These are phyloP conservation scores for Callopanchax toddi DNA, from an alignment of 2,113 vertebrate genomes.

Conservation along the genomic window DNA sequence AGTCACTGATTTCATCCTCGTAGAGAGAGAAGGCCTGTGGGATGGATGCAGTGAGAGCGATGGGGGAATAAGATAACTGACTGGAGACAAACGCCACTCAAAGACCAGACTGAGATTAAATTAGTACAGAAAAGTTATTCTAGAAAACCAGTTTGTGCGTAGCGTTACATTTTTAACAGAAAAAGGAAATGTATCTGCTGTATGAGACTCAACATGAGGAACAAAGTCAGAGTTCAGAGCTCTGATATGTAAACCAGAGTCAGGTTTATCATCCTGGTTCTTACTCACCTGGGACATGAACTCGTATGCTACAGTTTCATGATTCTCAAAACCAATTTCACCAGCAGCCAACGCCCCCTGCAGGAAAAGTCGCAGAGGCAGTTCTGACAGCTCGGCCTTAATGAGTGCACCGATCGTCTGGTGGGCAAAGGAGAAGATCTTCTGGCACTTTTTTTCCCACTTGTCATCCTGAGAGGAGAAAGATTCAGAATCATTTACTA, in stretches of 20 bases:
- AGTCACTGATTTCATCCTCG: conserved; percentile 99
- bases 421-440: conserved; percentile 98
- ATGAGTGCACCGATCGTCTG: conserved; percentile 98
- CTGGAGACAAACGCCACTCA: too few relatives aligned
- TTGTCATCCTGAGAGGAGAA: conserved; percentile 89
- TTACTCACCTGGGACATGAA: conserved; percentile 99
- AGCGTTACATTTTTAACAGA: too few relatives aligned
- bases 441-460: conserved; percentile 99
- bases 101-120: too few relatives aligned
- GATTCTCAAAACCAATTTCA: conserved; percentile 98
- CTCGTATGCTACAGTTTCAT: conserved; percentile 97
- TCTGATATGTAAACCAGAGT: too few relatives aligned
- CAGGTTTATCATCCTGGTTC: too few relatives aligned
- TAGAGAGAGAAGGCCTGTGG: conserved; percentile 95
- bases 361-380: conserved; percentile 94
- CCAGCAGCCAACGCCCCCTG: conserved; percentile 96
- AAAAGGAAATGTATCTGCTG: too few relatives aligned
- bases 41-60: too few relatives aligned
- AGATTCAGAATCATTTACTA: not conserved
- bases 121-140: too few relatives aligned
- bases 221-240: too few relatives aligned
- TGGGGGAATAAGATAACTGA: too few relatives aligned
- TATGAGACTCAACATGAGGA: too few relatives aligned
- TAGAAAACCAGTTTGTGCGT: too few relatives aligned
- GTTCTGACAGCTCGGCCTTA: conserved; percentile 95